Evolutionary conservation across 1,140 invertebrate species (phyloP).

Genomic region (Nymphalis io): DNA sequence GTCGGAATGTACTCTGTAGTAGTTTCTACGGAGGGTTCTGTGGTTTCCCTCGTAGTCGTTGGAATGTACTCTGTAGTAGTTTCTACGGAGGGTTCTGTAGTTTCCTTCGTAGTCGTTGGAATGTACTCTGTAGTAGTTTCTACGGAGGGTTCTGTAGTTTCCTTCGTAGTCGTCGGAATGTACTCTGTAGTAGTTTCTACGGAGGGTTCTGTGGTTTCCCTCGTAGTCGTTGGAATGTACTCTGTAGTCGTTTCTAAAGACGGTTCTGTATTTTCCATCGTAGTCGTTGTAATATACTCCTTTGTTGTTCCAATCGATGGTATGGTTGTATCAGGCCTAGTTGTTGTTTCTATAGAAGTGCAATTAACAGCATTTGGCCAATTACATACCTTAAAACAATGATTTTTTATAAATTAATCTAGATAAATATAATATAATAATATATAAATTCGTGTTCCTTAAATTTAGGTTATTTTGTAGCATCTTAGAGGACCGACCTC

Average conservation of each 20-base stretch:
- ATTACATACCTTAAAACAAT: constrained; percentile 42
- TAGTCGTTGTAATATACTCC: neutral
- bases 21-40: neutral
- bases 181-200: constrained; percentile 19
- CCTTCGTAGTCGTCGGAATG: neutral
- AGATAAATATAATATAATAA: no score
- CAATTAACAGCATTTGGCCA: constrained; percentile 44
- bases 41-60: neutral
- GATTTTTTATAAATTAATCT: neutral
- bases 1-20: neutral
- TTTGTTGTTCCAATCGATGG: neutral
- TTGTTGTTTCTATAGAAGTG: constrained; percentile 7
- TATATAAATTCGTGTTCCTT: no score
- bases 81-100: neutral
- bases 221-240: neutral
- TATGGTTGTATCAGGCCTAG: constrained; percentile 7
- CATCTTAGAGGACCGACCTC: no score
- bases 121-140: neutral
- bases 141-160: neutral
- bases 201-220: neutral
- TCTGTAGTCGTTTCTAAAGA: constrained; percentile 19
- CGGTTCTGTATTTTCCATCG: no score
- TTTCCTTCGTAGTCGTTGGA: neutral
- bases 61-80: constrained; percentile 3
- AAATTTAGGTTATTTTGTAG: no score